Base-by-base conservation (phyloP, 1,140 invertebrate genomes). In the Meloidogyne floridensis region DNA sequence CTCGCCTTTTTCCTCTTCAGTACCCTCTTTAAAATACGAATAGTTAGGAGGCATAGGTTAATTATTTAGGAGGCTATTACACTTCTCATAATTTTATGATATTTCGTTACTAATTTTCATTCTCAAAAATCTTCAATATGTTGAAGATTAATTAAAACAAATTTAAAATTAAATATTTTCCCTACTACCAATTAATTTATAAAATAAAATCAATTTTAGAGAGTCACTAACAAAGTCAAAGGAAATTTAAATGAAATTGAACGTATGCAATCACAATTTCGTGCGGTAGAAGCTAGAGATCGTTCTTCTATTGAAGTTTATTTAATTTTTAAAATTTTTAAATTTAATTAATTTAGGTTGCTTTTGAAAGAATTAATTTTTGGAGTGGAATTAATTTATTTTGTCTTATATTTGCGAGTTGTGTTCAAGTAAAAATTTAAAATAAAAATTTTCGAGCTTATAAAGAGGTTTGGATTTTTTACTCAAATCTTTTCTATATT, bases 261-360 rank as follows among this genome's bases (percentile, higher is more conserved):
- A 77, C 87, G 90, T 75, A 71, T 90, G n/a, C 91, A 91, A 85
- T 89, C 88, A 18, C 81, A 90, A 72, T 85, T 91, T 43, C 87
- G 87, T 47, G 90, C 90, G 80, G 87, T 89, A 75, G 91, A 92
- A 83, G 84, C 90, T 10, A 81, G 90, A 72, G 91, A 91, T 77
- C 85, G 91, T 53, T 90, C 87, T 80, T 83, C 87, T 32, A 84
- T 88, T 32, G 91, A 91, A 77, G 80, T 54, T 47, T 65, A 32
- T 32, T 20, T 51, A 59, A 72, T 43, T 78, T n/a, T 9, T 20
- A 43, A 32, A 71, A 9, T 78, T 42, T 79, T 42, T 76, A 11
- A 76, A 74, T 79, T 10, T n/a, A 15, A 18, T 42, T 15, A 10
- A 71, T 43, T 59, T 72, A 80, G 73, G 74, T 70, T 54, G 73